phyloP scores from a whole-genome alignment of 2,888 invertebrate species.

The Drosophila barbarae region DNA sequence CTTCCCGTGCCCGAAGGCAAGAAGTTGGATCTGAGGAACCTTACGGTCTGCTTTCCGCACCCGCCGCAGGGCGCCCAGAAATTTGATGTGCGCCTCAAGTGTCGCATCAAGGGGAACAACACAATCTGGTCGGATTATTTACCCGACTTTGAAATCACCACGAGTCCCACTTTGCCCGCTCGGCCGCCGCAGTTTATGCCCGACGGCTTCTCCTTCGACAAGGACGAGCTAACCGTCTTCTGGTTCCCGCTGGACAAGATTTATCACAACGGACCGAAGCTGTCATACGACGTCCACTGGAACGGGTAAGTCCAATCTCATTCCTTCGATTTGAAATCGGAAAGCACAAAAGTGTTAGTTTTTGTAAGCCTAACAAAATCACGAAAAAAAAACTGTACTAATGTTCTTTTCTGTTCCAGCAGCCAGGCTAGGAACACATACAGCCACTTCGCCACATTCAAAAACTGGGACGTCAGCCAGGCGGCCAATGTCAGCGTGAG shows the following conservation, averaged over 20 bases:
- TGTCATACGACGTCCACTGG: conserved; percentile 83
- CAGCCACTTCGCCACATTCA: neutral
- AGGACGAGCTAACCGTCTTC: conserved; percentile 84
- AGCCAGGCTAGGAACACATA: neutral
- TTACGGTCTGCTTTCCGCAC: neutral
- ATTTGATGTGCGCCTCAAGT: conserved; percentile 3
- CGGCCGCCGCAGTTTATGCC: conserved; percentile 84
- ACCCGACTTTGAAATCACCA: conserved; percentile 80
- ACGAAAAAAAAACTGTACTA: neutral
- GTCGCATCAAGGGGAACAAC: neutral
- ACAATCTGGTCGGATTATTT: conserved; percentile 8
- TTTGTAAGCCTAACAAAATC: too few relatives aligned
- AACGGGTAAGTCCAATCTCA: conserved; percentile 22
- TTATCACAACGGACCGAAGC: conserved; percentile 87
- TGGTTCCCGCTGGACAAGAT: conserved; percentile 87
- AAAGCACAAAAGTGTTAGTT: too few relatives aligned
- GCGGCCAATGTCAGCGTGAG: conserved; percentile 15
- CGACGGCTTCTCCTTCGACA: conserved; percentile 85
- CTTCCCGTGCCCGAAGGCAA: neutral
- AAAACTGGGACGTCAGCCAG: neutral
- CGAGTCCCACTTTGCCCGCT: conserved; percentile 85
- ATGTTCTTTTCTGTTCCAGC: neutral
- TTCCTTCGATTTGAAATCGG: too few relatives aligned
- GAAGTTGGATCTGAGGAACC: too few relatives aligned
- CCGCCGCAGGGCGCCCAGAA: conserved; percentile 13